These are phyloP conservation scores for Genyomyrus donnyi DNA, from an alignment of 2,113 vertebrate genomes.

Conservation along the genomic window DNA sequence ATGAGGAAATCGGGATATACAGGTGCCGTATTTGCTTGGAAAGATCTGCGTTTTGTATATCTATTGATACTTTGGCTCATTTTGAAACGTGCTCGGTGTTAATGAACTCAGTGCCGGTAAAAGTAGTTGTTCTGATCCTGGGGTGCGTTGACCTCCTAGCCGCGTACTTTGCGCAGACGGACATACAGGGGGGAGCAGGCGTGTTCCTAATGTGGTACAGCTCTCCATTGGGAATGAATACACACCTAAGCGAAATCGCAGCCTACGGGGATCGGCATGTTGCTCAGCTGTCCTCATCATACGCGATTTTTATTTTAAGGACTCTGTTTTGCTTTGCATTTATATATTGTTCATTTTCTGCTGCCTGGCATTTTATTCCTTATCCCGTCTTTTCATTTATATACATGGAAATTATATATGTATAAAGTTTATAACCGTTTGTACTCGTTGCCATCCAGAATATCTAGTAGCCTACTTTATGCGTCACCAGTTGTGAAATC, in stretches of 20 bases:
- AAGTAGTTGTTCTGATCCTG: neutral
- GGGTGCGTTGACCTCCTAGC: neutral
- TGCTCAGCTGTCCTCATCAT: neutral
- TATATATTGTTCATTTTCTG: neutral
- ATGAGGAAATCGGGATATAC: conserved; percentile 22
- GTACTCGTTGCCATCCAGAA: neutral
- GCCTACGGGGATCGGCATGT: neutral
- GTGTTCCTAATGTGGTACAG: neutral
- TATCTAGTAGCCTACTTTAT: neutral
- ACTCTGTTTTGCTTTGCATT: neutral
- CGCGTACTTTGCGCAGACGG: neutral
- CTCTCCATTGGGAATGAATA: neutral
- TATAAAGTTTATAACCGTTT: neutral
- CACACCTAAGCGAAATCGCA: neutral
- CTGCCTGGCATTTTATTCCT: neutral
- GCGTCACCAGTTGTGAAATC: neutral
- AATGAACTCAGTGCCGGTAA: neutral
- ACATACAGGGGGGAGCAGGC: neutral
- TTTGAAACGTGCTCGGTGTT: neutral
- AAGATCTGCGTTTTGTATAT: neutral
- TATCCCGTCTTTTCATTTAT: neutral
- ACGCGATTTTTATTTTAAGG: neutral
- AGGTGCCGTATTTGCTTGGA: neutral
- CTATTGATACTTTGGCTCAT: neutral
- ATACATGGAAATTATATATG: neutral